phyloP scores from a whole-genome alignment of 2,113 vertebrate genomes.

The Onychostoma macrolepis region DNA sequence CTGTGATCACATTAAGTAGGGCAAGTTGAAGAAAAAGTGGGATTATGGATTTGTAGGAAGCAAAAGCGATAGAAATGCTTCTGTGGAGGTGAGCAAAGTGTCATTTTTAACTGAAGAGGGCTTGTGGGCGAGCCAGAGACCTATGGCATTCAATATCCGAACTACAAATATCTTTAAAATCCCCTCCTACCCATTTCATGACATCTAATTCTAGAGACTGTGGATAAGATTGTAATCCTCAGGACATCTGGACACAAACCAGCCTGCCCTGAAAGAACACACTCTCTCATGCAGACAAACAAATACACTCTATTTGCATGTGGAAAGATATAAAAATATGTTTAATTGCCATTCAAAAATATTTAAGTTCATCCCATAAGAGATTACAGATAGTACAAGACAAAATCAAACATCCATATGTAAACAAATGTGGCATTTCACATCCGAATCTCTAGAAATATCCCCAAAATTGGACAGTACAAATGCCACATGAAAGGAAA shows the following conservation, averaged over 20 bases:
- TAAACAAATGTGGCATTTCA: not conserved
- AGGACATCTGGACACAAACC: conserved; percentile 28
- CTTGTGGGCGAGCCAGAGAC: not conserved
- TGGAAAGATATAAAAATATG: not conserved
- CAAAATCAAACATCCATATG: not conserved
- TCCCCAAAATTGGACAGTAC: not conserved
- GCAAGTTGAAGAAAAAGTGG: not conserved
- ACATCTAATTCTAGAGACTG: conserved; percentile 12
- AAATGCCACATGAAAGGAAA: not conserved
- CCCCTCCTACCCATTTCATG: not conserved
- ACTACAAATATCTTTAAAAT: conserved; percentile 37
- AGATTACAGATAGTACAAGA: not conserved
- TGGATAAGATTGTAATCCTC: conserved; percentile 42
- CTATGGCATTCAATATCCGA: not conserved
- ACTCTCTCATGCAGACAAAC: not conserved
- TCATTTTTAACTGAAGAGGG: not conserved
- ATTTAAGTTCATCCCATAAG: not conserved
- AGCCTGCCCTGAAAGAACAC: conserved; percentile 21
- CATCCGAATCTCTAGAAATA: not conserved
- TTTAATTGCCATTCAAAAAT: not conserved
- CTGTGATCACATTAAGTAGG: not conserved
- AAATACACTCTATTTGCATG: not conserved
- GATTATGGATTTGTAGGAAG: not conserved
- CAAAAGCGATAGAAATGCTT: not conserved
- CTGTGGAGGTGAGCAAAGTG: not conserved